Evolutionary conservation across 2,797 vertebrate species (phyloP).

Genomic region (Pipistrellus pygmaeus): DNA sequence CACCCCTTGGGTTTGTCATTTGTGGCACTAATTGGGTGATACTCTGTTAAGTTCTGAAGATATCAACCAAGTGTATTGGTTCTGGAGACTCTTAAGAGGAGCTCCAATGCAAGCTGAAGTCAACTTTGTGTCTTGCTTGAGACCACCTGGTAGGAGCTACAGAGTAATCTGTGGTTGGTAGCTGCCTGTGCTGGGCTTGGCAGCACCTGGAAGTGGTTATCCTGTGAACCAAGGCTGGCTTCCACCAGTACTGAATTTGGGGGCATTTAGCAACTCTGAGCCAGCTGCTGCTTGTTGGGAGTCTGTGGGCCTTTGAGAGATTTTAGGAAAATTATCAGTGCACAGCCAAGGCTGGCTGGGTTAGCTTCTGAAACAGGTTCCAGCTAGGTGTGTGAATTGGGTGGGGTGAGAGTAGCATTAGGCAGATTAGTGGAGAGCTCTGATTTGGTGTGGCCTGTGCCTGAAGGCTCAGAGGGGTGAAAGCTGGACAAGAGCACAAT

Average conservation of each 20-base stretch:
- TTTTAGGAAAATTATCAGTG: not conserved
- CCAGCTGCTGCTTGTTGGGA: not conserved
- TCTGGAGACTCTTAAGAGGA: not conserved
- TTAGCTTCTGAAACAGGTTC: not conserved
- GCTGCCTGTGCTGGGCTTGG: not conserved
- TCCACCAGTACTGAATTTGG: not conserved
- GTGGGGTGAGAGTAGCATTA: not conserved
- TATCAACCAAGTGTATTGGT: not conserved
- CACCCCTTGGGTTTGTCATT: not conserved
- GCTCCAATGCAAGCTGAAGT: not conserved
- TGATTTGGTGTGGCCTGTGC: not conserved
- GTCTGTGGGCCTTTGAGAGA: not conserved
- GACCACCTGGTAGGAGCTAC: not conserved
- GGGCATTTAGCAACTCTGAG: not conserved
- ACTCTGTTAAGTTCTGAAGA: not conserved
- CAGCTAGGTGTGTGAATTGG: not conserved
- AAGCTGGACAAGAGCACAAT: not conserved
- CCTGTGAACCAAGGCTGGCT: not conserved
- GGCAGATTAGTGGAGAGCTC: not conserved
- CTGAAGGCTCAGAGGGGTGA: not conserved
- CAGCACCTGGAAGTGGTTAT: not conserved
- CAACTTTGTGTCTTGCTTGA: not conserved
- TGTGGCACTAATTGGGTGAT: not conserved
- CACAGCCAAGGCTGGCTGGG: not conserved
- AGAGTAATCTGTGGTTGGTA: not conserved